Conservation (phyloP, 2,797 vertebrate species). For the Lophius americanus region DNA sequence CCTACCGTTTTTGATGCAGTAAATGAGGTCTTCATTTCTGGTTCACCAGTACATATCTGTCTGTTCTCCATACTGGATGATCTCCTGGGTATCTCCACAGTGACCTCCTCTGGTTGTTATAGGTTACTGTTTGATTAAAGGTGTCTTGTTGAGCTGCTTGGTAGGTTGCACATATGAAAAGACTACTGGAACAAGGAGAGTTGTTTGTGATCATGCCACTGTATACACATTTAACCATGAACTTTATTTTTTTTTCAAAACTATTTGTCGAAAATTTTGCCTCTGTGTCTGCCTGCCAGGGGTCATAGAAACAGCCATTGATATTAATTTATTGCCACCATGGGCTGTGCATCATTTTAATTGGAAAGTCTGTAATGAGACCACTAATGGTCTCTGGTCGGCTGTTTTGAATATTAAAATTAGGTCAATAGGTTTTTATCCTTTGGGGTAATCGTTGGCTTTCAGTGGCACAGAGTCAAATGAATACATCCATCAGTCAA, state of each 20-base stretch:
- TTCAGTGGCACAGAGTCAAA: conserved; percentile 17
- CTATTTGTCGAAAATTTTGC: conserved; percentile 15
- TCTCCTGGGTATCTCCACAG: conserved; percentile 73
- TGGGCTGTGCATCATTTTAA: conserved; percentile 54
- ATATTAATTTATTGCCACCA: conserved; percentile 40
- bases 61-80: conserved; percentile 4
- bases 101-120: conserved; percentile 78
- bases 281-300: conserved; percentile 17
- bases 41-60: conserved; percentile 11
- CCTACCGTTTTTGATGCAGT: conserved; percentile 18
- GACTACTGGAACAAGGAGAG: not conserved
- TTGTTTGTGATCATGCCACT: conserved; percentile 7
- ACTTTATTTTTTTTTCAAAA: conserved; percentile 37
- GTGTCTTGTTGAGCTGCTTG: conserved; percentile 23
- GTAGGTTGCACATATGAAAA: conserved; percentile 6
- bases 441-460: conserved; percentile 34
- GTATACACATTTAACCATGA: conserved; percentile 23
- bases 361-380: conserved; percentile 32
- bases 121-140: conserved; percentile 57
- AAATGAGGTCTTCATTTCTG: conserved; percentile 14
- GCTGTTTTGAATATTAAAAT: conserved; percentile 37
- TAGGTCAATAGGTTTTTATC: conserved; percentile 24
- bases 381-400: conserved; percentile 17
- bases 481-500: conserved; percentile 33
- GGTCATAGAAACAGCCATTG: conserved; percentile 57